phyloP scores from a whole-genome alignment of 2,797 vertebrate species.

The Potorous gilbertii region DNA sequence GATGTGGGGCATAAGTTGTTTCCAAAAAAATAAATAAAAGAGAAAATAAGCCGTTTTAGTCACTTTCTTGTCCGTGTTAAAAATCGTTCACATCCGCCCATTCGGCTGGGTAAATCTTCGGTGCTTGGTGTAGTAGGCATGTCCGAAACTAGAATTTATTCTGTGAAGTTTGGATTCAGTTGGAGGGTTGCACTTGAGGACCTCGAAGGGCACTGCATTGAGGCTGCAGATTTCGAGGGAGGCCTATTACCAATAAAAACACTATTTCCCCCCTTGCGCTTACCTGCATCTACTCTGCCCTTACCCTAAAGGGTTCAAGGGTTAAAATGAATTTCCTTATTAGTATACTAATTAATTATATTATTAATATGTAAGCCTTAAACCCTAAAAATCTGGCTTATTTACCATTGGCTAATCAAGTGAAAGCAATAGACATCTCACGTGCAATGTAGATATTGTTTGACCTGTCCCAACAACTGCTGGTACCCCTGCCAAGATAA shows the following conservation, averaged over 20 bases:
- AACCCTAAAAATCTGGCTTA: not conserved
- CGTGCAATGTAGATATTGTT: not conserved
- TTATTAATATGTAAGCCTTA: not conserved
- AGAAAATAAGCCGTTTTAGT: not conserved
- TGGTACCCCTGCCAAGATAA: not conserved
- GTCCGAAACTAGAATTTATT: not conserved
- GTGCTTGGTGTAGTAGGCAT: not conserved
- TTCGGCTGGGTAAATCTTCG: fast-evolving
- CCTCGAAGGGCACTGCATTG: no score
- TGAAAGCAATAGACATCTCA: not conserved
- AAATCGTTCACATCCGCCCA: not conserved
- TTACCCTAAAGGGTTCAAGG: not conserved
- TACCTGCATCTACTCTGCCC: not conserved
- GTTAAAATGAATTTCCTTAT: not conserved
- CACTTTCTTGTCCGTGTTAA: not conserved
- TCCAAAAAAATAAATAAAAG: conserved; percentile 3
- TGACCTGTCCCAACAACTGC: not conserved
- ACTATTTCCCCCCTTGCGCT: not conserved
- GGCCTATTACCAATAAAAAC: not conserved
- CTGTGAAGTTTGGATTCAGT: no score
- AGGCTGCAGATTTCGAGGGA: not conserved
- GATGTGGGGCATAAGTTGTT: conserved; percentile 43
- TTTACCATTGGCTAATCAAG: not conserved
- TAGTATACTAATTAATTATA: not conserved
- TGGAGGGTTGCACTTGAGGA: no score